These are phyloP conservation scores for Meiosimyza platycephala DNA, from an alignment of 2,888 invertebrate species.

Conservation along the genomic window DNA sequence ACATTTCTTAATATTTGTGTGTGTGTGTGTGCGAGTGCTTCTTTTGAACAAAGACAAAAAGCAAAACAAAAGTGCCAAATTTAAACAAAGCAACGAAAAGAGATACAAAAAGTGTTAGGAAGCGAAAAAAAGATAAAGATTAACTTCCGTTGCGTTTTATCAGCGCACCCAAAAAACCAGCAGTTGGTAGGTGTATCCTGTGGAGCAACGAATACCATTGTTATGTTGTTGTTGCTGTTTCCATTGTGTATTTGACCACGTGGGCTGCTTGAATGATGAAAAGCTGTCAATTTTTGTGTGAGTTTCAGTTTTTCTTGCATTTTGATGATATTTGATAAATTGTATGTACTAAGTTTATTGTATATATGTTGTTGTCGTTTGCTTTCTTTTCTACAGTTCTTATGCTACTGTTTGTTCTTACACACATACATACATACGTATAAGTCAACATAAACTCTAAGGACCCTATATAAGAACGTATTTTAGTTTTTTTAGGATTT, in stretches of 20 bases:
- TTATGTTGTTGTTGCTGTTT: background rate
- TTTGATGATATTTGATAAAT: too few species aligned
- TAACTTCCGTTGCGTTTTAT: background rate
- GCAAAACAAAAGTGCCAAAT: background rate
- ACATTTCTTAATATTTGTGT: background rate
- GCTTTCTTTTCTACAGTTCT: too few species aligned
- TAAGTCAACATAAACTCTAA: too few species aligned
- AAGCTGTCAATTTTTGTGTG: constrained; percentile 7
- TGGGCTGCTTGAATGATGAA: background rate
- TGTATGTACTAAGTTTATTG: too few species aligned
- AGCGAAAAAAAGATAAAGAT: background rate
- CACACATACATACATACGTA: too few species aligned
- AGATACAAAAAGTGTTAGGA: too few species aligned
- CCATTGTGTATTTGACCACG: constrained; percentile 4
- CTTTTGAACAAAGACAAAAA: background rate
- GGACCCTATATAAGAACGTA: too few species aligned
- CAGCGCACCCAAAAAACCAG: background rate
- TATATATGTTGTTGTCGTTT: too few species aligned
- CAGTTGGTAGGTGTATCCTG: background rate
- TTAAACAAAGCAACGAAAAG: too few species aligned
- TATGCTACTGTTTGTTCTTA: too few species aligned
- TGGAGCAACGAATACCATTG: constrained; percentile 6
- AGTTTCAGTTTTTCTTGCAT: constrained; percentile 1
- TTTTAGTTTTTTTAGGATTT: too few species aligned
- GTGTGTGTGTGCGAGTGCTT: background rate